These are phyloP conservation scores for Luidia sarsii DNA, from an alignment of 53 echinoderm and acorn worm species.

Conservation along the genomic window DNA sequence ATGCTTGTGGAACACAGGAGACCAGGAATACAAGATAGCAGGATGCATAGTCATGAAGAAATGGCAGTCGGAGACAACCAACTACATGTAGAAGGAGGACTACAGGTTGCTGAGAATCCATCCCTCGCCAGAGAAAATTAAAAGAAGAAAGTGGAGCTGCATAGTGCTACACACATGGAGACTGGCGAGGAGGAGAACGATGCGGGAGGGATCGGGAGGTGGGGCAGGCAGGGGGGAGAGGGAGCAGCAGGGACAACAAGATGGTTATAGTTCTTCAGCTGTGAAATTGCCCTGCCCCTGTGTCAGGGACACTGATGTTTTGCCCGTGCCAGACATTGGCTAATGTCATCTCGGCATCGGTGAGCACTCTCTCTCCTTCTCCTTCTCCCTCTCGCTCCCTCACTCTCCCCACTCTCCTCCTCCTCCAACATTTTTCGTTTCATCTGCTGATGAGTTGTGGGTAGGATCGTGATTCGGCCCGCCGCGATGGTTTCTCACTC, in stretches of 20 bases:
- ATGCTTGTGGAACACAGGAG: no score
- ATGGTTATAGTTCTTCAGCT: slow-evolving; percentile 40
- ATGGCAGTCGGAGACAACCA: slow-evolving; percentile 1
- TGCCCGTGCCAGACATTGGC: slow-evolving; percentile 27
- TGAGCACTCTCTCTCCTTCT: background rate
- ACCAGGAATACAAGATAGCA: no score
- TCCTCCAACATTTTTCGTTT: slow-evolving; percentile 28
- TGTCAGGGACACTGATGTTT: slow-evolving; percentile 42
- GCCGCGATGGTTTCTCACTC: slow-evolving; percentile 25
- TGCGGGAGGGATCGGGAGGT: background rate
- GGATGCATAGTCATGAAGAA: no score
- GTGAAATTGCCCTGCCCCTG: slow-evolving; percentile 31
- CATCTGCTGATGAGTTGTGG: slow-evolving; percentile 48
- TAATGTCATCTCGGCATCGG: slow-evolving; percentile 38
- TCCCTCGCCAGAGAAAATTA: no score
- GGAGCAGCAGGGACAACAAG: slow-evolving; percentile 30
- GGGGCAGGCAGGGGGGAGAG: background rate
- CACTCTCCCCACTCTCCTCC: no score
- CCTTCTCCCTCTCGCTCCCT: background rate
- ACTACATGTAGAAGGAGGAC: background rate
- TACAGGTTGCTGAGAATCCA: background rate
- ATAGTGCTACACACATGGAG: background rate
- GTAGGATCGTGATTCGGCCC: slow-evolving; percentile 47
- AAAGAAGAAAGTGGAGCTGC: background rate
- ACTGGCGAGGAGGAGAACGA: background rate